phyloP scores from a whole-genome alignment of 2,888 invertebrate species.

The Eutolmus rufibarbis region DNA sequence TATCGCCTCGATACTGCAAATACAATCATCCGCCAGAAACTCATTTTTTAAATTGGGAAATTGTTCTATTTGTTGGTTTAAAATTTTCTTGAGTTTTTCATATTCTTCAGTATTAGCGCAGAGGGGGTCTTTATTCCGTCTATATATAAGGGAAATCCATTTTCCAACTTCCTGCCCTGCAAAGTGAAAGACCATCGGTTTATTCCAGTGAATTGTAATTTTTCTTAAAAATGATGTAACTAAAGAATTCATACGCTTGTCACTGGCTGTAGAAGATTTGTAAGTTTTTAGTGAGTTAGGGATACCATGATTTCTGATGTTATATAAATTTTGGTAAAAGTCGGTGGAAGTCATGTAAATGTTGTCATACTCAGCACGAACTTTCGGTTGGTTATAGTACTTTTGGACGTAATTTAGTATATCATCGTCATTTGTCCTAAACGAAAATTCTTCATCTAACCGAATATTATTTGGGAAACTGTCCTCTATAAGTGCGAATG shows the following conservation, averaged over 20 bases:
- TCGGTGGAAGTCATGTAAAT: not conserved
- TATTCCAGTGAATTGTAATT: not conserved
- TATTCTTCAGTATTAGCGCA: not conserved
- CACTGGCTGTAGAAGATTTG: not conserved
- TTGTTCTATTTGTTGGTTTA: not conserved
- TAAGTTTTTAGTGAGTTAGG: not conserved
- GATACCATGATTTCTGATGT: not conserved
- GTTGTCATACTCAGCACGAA: not conserved
- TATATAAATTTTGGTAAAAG: not conserved
- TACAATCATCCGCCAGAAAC: not conserved
- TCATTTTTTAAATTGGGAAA: not conserved
- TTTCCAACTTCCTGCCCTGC: not conserved
- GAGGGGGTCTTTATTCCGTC: not conserved
- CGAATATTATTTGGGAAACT: not conserved
- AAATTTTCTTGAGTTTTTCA: not conserved
- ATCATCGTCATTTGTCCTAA: not conserved
- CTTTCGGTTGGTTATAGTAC: not conserved
- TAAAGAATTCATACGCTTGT: not conserved
- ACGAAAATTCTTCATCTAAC: not conserved
- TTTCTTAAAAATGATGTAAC: not conserved
- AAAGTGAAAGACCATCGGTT: not conserved
- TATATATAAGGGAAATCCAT: not conserved
- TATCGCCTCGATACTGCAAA: not conserved
- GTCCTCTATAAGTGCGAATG: not conserved
- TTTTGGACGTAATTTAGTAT: not conserved